Conservation (phyloP, 1,140 invertebrate species). For the Drosophila orena region DNA sequence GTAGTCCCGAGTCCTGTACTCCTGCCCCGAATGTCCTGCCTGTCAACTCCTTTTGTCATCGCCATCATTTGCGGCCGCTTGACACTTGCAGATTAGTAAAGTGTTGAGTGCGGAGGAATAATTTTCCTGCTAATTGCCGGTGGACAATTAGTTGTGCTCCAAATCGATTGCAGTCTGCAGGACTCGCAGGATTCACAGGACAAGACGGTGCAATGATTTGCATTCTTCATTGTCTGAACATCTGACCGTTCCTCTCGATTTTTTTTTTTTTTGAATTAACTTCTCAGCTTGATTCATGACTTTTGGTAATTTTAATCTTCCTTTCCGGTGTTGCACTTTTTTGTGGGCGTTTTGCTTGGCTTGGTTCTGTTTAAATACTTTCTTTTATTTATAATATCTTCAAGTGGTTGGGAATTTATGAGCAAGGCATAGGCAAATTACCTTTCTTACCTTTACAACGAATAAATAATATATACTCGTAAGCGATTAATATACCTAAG, state of each 20-base stretch:
- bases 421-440: no score
- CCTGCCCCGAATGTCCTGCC: conserved; percentile 36
- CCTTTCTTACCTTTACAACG: neutral
- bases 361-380: conserved; percentile 17
- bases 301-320: conserved; percentile 68
- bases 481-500: no score
- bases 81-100: conserved; percentile 82
- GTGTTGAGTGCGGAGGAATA: conserved; percentile 63
- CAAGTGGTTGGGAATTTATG: neutral
- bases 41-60: conserved; percentile 72
- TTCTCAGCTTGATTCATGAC: conserved; percentile 79
- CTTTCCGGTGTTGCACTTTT: conserved; percentile 55
- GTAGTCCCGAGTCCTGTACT: neutral
- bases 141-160: conserved; percentile 75
- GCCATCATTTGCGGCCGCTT: conserved; percentile 62
- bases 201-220: conserved; percentile 71
- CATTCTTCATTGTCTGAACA: conserved; percentile 65
- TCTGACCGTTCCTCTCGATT: conserved; percentile 30
- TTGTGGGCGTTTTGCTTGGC: conserved; percentile 18
- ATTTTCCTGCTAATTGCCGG: conserved; percentile 77
- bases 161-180: conserved; percentile 56
- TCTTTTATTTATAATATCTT: conserved; percentile 4
- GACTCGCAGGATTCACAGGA: conserved; percentile 27
- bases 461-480: no score
- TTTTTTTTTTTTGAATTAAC: conserved; percentile 66